Percentiles rank a stretch among this genome's conserved stretches.
Evolutionary conservation across 2,797 vertebrate species (phyloP).

Genomic region (Phalanger gymnotis): DNA sequence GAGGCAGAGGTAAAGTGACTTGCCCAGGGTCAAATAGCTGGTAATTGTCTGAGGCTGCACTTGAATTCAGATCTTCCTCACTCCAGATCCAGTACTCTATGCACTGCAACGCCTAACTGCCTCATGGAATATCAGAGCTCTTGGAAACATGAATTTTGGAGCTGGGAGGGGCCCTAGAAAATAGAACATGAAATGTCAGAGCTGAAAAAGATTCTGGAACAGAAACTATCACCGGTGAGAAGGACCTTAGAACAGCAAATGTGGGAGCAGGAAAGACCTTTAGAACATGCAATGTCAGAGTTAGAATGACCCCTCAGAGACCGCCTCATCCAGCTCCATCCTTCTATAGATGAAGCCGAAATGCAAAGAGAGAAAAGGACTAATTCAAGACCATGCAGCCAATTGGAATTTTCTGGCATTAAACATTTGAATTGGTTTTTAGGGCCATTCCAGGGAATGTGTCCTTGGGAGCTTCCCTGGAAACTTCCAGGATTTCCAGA

Average conservation of each 20-base stretch:
- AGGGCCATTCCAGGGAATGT: neutral
- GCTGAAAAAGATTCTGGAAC: neutral
- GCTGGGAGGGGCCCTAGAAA: neutral
- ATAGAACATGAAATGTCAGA: neutral
- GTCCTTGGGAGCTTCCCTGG: neutral
- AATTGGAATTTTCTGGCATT: neutral
- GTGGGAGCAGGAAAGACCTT: neutral
- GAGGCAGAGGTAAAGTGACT: neutral
- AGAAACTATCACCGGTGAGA: too few relatives aligned
- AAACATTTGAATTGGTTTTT: neutral
- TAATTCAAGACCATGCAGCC: neutral
- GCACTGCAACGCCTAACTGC: neutral
- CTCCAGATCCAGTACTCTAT: neutral
- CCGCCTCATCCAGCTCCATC: neutral
- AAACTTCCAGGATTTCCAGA: neutral
- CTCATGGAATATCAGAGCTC: neutral
- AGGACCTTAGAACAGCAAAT: neutral
- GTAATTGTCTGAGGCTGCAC: neutral
- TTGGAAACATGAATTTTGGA: neutral
- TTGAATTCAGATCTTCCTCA: neutral
- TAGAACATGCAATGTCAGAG: neutral
- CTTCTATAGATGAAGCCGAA: neutral
- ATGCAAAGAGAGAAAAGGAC: neutral
- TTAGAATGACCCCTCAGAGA: neutral
- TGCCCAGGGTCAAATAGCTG: neutral